Conservation (phyloP, 1,140 invertebrate species). For the Glomeris maerens region DNA sequence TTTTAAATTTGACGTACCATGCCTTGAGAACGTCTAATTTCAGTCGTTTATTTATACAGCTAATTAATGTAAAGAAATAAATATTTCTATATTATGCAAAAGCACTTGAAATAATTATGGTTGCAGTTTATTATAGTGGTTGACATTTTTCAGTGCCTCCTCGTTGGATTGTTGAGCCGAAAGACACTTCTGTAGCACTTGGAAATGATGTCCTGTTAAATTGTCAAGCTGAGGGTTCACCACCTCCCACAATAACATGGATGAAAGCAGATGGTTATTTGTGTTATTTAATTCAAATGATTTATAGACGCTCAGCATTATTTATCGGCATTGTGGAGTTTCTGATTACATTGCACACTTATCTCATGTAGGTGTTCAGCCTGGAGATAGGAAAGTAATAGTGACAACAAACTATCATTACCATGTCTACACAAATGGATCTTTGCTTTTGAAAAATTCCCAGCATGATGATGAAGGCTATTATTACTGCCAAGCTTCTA, state of each 20-base stretch:
- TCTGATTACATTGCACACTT: no score
- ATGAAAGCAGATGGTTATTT: conserved; percentile 23
- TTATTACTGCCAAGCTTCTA: conserved; percentile 44
- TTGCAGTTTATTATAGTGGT: no score
- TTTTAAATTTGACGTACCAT: no score
- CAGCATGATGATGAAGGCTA: conserved; percentile 85
- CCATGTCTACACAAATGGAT: conserved; percentile 63
- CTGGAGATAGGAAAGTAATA: not conserved
- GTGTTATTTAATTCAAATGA: no score
- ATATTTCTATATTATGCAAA: no score
- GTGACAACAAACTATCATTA: not conserved
- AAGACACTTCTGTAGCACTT: not conserved
- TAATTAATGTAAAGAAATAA: no score
- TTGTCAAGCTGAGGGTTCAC: conserved; percentile 20
- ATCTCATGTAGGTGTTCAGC: not conserved
- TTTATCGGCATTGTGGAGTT: no score
- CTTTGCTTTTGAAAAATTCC: conserved; percentile 70
- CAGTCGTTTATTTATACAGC: no score
- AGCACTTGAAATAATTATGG: no score
- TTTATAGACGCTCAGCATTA: no score
- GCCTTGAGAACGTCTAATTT: no score
- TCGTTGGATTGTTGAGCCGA: conserved; percentile 85
- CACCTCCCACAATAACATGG: conserved; percentile 20
- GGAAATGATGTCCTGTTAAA: conserved; percentile 15
- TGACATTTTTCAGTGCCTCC: conserved; percentile 81